These are phyloP conservation scores for Miniopterus natalensis DNA, from an alignment of 2,113 vertebrate genomes.

Conservation along the genomic window DNA sequence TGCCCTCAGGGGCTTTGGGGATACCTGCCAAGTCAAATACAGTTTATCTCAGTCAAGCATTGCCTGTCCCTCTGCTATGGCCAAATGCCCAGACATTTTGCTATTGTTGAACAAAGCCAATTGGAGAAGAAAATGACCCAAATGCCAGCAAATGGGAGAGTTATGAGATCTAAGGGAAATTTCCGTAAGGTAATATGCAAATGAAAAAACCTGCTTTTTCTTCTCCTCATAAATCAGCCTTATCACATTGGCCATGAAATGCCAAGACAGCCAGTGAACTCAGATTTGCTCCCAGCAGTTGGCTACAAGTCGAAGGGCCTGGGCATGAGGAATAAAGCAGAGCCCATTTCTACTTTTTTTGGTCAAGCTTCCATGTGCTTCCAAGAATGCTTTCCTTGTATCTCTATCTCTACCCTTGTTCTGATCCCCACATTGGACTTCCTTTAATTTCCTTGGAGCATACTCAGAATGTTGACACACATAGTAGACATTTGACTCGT, in stretches of 20 bases:
- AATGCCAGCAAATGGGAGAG: background rate
- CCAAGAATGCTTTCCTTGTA: background rate
- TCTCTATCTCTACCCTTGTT: background rate
- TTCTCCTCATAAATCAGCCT: conserved; percentile 37
- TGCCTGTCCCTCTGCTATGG: conserved; percentile 32
- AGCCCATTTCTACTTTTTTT: background rate
- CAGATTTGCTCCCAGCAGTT: background rate
- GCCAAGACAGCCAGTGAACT: background rate
- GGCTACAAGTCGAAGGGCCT: background rate
- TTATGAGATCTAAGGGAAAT: conserved; percentile 64
- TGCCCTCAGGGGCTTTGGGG: conserved; percentile 39
- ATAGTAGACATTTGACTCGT: background rate
- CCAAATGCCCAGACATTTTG: conserved; percentile 68
- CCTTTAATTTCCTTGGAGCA: background rate
- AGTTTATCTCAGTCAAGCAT: conserved; percentile 72
- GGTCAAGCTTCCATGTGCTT: background rate
- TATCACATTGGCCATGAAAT: background rate
- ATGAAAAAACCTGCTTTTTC: background rate
- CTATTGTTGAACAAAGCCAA: conserved; percentile 62
- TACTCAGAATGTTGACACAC: background rate
- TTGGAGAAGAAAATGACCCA: conserved; percentile 60
- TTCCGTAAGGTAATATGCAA: conserved; percentile 71
- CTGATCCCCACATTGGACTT: background rate
- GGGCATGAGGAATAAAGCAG: background rate
- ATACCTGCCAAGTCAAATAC: conserved; percentile 59